Evolutionary conservation across 2,113 vertebrate genomes (phyloP).

Genomic region (Lasiurus cinereus): DNA sequence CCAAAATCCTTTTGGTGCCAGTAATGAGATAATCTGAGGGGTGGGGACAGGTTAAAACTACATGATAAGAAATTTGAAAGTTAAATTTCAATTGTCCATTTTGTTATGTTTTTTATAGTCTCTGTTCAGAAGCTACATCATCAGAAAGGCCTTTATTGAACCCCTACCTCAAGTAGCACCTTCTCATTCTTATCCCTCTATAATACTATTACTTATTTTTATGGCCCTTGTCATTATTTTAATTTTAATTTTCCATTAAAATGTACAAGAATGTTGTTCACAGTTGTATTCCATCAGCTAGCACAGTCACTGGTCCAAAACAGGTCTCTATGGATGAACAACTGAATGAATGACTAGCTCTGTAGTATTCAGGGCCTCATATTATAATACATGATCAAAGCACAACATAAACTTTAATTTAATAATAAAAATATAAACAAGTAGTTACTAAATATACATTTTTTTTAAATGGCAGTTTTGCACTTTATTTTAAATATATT

Average conservation of each 20-base stretch:
- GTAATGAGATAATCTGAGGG: not conserved
- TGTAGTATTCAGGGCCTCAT: not conserved
- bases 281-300: not conserved
- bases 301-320: not conserved
- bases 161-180: not conserved
- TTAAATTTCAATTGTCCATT: slow-evolving; percentile 16
- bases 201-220: slow-evolving; percentile 22
- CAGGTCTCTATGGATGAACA: not conserved
- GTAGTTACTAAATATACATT: slow-evolving; percentile 30
- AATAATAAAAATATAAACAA: slow-evolving; percentile 50
- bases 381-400: not conserved
- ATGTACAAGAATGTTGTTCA: slow-evolving; percentile 1
- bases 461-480: not conserved
- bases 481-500: too few relatives aligned
- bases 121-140: not conserved
- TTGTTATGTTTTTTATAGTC: not conserved
- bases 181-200: not conserved
- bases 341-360: not conserved
- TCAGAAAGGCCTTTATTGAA: slow-evolving; percentile 10
- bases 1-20: not conserved
- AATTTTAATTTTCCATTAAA: slow-evolving; percentile 49
- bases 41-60: not conserved
- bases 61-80: slow-evolving; percentile 26
- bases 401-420: slow-evolving; percentile 41
- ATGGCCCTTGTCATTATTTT: slow-evolving; percentile 37